Evolutionary conservation across 1,140 invertebrate genomes (phyloP), one percentile per base, ranked within the genome.

Genomic region (Piezodorus guildinii): DNA sequence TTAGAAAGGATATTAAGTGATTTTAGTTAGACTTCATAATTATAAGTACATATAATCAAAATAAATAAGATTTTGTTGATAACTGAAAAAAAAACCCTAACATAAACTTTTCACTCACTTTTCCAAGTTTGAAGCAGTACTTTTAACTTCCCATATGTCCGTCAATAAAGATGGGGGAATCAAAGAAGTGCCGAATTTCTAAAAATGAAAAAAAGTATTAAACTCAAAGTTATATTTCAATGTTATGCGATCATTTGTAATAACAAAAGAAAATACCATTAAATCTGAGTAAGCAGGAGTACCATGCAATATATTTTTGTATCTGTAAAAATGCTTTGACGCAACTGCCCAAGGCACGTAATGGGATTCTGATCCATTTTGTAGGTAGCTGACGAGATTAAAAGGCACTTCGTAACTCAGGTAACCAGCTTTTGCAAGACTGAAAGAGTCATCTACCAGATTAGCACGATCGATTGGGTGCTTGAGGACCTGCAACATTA

Each of bases 391-490:
- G 16, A 82, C 80, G 4, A 85, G 72, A 6, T 79, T 75, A 15
- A 89, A 75, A 0, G 85, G 80, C 9, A 80, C 73, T 23, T 73
- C 75, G 68, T 84, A 84, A 69, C 79, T 76, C n/a, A 84, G 64
- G 16, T 78, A 68, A 0, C 80, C 80, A 17, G 78, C 76, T 34
- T 79, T 74, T 0, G 77, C 76, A 27, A 81, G 70, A 43, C 74
- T 74, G 23, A 81, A 77, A 3, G 79, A 74, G 65, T 82, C 80
- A 64, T 81, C 79, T 15, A 81, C 69, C 3, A 88, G 73, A 68
- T 87, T 84, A 0, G 83, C 85, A 69, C 85, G 75, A 67, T 88
- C 84, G 14, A 77, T 70, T 2, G 72, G 65, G 59, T 77, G 72
- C 27, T 83, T 79, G 14, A 70, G 69, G 10, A 27, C 49, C 39